Evolutionary conservation across 1,140 invertebrate genomes (phyloP).

Genomic region (Drosophila sturtevanti): DNA sequence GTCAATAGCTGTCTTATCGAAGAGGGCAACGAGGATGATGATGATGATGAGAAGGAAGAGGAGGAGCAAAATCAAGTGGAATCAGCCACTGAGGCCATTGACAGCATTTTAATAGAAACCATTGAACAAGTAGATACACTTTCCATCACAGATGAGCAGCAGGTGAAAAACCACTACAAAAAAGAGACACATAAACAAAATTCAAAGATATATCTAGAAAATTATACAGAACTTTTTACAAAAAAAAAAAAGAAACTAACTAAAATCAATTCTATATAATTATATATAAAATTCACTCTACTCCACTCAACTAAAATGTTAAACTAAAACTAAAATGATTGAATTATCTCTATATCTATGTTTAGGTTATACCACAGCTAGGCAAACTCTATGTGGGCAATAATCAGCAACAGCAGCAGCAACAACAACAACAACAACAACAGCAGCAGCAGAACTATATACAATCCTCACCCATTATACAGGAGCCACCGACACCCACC

Average conservation of each 20-base stretch:
- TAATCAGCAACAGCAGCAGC: slow-evolving; percentile 19
- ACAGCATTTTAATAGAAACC: slow-evolving; percentile 60
- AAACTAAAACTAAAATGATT: background rate
- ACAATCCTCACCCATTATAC: slow-evolving; percentile 77
- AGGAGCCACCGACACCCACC: slow-evolving; percentile 79
- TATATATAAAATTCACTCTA: no score
- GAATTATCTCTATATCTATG: background rate
- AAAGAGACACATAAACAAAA: background rate
- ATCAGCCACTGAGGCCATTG: slow-evolving; percentile 45
- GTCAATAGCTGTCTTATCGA: slow-evolving; percentile 42
- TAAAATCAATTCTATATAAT: background rate
- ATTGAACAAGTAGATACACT: slow-evolving; percentile 45
- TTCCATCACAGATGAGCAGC: slow-evolving; percentile 12
- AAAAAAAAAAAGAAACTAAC: no score
- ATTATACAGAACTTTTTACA: slow-evolving; percentile 51
- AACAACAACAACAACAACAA: no score
- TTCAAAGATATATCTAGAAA: background rate
- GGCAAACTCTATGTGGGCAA: slow-evolving; percentile 71
- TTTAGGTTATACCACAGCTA: slow-evolving; percentile 76
- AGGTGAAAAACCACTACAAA: slow-evolving; percentile 22
- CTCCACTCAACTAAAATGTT: background rate
- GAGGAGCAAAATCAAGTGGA: slow-evolving; percentile 10
- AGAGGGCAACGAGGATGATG: no score
- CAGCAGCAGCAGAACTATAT: slow-evolving; percentile 63
- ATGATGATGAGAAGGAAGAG: slow-evolving; percentile 40